Evolutionary conservation across 2,113 vertebrate genomes (phyloP).

Genomic region (Psophia crepitans): DNA sequence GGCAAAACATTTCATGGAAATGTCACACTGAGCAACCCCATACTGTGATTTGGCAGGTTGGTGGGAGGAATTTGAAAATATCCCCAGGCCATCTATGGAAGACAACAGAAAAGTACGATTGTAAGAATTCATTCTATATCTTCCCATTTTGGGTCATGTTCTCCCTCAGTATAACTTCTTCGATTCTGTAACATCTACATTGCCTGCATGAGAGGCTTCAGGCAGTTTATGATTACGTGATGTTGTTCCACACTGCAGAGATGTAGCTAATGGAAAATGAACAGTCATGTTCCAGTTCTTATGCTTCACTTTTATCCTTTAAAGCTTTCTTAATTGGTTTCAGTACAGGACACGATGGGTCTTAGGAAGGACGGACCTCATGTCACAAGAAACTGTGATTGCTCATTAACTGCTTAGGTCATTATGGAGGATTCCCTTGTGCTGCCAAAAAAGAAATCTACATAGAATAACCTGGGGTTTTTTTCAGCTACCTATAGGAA

Average conservation of each 20-base stretch:
- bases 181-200: not conserved
- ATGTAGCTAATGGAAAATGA: not conserved
- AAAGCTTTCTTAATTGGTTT: not conserved
- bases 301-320: not conserved
- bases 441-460: not conserved
- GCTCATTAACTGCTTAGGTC: not conserved
- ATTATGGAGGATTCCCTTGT: not conserved
- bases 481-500: not conserved
- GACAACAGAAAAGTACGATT: not conserved
- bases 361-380: not conserved
- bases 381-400: not conserved
- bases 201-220: not conserved
- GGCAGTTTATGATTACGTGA: not conserved
- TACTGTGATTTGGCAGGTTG: not conserved
- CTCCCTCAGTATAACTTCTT: not conserved
- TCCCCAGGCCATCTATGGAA: not conserved
- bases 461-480: not conserved
- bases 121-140: not conserved
- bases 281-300: not conserved
- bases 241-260: not conserved
- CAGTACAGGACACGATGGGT: not conserved
- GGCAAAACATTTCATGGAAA: slow-evolving; percentile 20
- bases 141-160: not conserved
- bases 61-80: not conserved
- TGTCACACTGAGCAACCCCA: not conserved